Evolutionary conservation across 2,888 invertebrate species (phyloP), one percentile per base, ranked within the genome.

Genomic region (Sericinus montela): DNA sequence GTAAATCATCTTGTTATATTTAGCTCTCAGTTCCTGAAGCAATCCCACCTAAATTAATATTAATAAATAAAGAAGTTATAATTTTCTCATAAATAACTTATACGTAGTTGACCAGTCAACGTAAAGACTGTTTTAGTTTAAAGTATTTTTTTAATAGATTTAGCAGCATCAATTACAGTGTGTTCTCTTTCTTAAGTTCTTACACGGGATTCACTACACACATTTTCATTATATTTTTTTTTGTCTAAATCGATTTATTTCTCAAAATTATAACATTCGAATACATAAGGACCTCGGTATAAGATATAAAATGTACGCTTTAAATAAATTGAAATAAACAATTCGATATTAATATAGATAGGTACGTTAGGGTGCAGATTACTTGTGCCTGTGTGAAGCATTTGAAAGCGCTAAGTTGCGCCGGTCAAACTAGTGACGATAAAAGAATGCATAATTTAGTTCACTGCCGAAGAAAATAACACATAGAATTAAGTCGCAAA

Each of bases 251-350:
- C 70, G 63, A 62, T 63, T 64, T 62, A 69, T 67, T 71, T 74
- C 73, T 70, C 60, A 62, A 58, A 54, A 75, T 71, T 74, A 70
- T 62, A 62, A 77, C 78, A 76, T 78, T 75, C 72, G 70, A 51
- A 16, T 50, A 62, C 69, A 32, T 32, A 11, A 82, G 85, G 72
- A 83, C 78, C 79, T 85, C 76, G 67, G 69, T 69, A 68, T 86
- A 85, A 86, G 81, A n/a, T 74, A 87, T 86, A 86, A 87, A 87
- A 84, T 86, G 84, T 88, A 88, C 88, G 88, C 88, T 87, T 88
- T 88, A 88, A 88, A 80, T 84, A 87, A 85, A 84, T 85, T 81
- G 76, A 73, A 58, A 78, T 80, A 85, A 84, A 72, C 77, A 77
- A 85, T 69, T 80, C 75, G 69, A 83, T 80, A 83, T 69, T 41